A percentile compares a stretch with the other conserved stretches of the same genome.
These are phyloP conservation scores for Tanypteryx hageni DNA, from an alignment of 2,888 invertebrate genomes.

Conservation along the genomic window DNA sequence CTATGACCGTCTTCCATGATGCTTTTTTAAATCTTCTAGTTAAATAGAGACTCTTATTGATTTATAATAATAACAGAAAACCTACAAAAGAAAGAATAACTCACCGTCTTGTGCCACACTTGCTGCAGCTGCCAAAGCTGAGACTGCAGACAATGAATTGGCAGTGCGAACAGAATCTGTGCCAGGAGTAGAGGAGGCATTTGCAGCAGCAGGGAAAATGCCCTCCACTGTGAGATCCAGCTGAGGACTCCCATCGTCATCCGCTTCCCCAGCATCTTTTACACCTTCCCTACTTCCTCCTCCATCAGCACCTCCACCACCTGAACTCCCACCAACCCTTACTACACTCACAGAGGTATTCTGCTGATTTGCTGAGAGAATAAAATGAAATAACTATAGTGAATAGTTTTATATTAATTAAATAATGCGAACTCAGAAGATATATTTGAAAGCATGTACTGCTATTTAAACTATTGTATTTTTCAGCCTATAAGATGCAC, in stretches of 20 bases:
- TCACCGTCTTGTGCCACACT: slow-evolving; percentile 53
- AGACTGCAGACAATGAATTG: slow-evolving; percentile 18
- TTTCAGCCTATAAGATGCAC: too few species aligned
- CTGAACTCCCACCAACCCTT: slow-evolving; percentile 73
- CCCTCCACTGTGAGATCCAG: slow-evolving; percentile 82
- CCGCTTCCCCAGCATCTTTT: slow-evolving; percentile 70
- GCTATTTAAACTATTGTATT: background rate
- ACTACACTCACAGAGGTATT: slow-evolving; percentile 70
- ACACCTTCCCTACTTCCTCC: slow-evolving; percentile 27
- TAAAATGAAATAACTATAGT: slow-evolving; percentile 52
- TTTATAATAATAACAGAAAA: background rate
- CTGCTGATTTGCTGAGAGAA: slow-evolving; percentile 69
- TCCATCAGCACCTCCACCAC: slow-evolving; percentile 40
- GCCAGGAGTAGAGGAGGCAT: slow-evolving; percentile 28
- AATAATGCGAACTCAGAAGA: slow-evolving; percentile 66
- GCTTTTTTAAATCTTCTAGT: background rate
- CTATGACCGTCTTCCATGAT: too few species aligned
- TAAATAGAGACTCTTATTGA: background rate
- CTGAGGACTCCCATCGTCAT: slow-evolving; percentile 78
- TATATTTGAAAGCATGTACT: slow-evolving; percentile 44
- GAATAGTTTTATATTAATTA: background rate
- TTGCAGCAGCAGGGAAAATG: slow-evolving; percentile 77
- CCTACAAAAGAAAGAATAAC: background rate
- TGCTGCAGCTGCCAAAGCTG: slow-evolving; percentile 54
- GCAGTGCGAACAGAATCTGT: slow-evolving; percentile 26